Base-by-base conservation (phyloP, 2,797 vertebrate genomes). In the Clarias fuscus region DNA sequence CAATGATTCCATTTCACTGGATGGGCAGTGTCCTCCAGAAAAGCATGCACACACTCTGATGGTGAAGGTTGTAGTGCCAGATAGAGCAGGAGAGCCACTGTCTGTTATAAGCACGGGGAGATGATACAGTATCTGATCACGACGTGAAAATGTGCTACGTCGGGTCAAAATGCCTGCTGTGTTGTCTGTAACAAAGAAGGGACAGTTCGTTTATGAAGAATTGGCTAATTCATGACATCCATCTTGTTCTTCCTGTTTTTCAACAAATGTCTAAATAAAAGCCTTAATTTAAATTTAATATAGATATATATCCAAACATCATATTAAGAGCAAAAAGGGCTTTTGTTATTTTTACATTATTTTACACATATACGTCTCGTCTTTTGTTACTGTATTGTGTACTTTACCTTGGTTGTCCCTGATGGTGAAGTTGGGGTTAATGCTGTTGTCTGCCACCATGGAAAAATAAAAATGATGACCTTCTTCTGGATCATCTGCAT, bases 51-150 rank as follows among this genome's bases (percentile, higher is more conserved):
- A 99, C 71, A 99, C 93, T 0, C 92, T 93, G 86, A 99, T 81
- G 40, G 96, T 97, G 43, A 99, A 91, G 1, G 97, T 99, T 87
- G 92, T 96, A 85, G 98, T 99, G 90, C 97, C 97, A 1, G 97
- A 96, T 48, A 98, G 95, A 0, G 96, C 86, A 0, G 97, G 97
- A 0, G 89, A 93, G 84, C 97, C 98, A 0, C 96, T 97, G 93
- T 99, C 98, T 0, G 89, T 88, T 91, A 99, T 96, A 90, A 98
- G 91, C 79, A 99, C 93, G 0, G 96, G 93, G 67, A 99, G 90
- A 30, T 96, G 94, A 91, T 96, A 97, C 77, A 92, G 92, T 72
- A 94, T 91, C 17, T 95, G 95, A 24, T 98, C 96, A 87, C 94
- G 91, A 61, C 93, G 96, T 37, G 90, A 96, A 83, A 97, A 99